Evolutionary conservation across 2,888 invertebrate species (phyloP).

Genomic region (Pristionchus arcanus): DNA sequence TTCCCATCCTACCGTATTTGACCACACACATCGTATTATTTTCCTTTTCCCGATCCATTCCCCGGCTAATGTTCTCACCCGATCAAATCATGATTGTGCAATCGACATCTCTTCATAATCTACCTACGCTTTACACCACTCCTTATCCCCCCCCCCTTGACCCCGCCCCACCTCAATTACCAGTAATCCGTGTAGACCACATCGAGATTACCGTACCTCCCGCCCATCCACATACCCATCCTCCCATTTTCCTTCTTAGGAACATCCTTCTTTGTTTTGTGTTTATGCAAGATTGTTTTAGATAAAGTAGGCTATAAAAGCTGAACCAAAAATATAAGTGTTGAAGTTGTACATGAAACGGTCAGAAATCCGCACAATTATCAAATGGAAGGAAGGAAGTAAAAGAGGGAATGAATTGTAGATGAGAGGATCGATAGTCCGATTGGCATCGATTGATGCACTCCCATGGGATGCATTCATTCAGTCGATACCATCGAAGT

Average conservation of each 20-base stretch:
- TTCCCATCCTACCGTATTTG: slow-evolving; percentile 15
- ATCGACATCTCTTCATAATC: slow-evolving; percentile 19
- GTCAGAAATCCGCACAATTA: slow-evolving; percentile 1
- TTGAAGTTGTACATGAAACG: slow-evolving; percentile 5
- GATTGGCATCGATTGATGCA: slow-evolving; percentile 27
- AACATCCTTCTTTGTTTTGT: slow-evolving; percentile 26
- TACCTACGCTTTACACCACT: slow-evolving; percentile 33
- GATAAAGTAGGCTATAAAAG: slow-evolving; percentile 41
- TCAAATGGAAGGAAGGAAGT: neutral
- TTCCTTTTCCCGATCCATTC: slow-evolving; percentile 9
- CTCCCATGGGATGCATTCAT: slow-evolving; percentile 46
- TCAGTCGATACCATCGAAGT: neutral
- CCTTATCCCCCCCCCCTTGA: neutral
- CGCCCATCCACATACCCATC: neutral
- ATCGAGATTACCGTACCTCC: slow-evolving; percentile 24
- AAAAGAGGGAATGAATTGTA: neutral
- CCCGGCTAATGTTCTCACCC: slow-evolving; percentile 33
- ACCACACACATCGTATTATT: neutral
- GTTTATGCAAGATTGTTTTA: slow-evolving; percentile 46
- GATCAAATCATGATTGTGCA: slow-evolving; percentile 47
- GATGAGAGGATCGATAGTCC: slow-evolving; percentile 25
- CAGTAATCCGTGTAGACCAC: neutral
- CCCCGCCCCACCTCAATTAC: neutral
- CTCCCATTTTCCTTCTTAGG: slow-evolving; percentile 31
- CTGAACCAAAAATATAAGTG: neutral